Percentiles rank a stretch among this genome's conserved stretches.
Evolutionary conservation across 1,140 invertebrate species (phyloP).

Genomic region (Bombus soroeensis): DNA sequence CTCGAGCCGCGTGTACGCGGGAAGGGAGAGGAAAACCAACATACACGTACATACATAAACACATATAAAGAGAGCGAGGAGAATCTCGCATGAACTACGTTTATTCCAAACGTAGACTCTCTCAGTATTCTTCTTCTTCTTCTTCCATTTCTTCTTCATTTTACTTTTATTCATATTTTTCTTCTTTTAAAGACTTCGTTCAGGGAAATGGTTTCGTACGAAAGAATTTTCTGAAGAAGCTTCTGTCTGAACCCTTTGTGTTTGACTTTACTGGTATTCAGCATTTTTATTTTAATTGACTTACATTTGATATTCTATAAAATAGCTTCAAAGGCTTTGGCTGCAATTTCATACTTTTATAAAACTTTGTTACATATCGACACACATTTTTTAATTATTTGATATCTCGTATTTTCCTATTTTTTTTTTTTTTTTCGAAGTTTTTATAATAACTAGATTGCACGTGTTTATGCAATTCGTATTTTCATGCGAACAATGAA

Average conservation of each 20-base stretch:
- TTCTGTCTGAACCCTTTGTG: not conserved
- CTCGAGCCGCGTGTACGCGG: constrained; percentile 13
- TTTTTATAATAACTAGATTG: no score
- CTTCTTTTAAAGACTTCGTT: not conserved
- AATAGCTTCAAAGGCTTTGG: no score
- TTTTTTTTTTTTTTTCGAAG: no score
- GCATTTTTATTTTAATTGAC: no score
- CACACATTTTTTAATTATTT: no score
- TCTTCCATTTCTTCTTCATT: not conserved
- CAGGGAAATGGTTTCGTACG: not conserved
- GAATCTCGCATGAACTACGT: constrained; percentile 7
- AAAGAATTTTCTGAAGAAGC: not conserved
- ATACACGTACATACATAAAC: not conserved
- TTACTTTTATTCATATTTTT: not conserved
- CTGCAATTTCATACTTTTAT: no score
- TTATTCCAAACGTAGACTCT: constrained; percentile 7
- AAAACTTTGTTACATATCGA: no score
- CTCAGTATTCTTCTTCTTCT: not conserved
- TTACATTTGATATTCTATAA: no score
- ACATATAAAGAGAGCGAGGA: not conserved
- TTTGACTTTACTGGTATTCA: no score
- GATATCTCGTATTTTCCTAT: no score
- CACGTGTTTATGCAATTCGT: no score
- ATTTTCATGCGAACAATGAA: no score
- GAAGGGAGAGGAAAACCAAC: constrained; percentile 18